Percentiles rank a stretch among this genome's conserved stretches.
These are phyloP conservation scores for Hystrix cristata DNA, from an alignment of 2,113 vertebrate genomes.

Conservation along the genomic window DNA sequence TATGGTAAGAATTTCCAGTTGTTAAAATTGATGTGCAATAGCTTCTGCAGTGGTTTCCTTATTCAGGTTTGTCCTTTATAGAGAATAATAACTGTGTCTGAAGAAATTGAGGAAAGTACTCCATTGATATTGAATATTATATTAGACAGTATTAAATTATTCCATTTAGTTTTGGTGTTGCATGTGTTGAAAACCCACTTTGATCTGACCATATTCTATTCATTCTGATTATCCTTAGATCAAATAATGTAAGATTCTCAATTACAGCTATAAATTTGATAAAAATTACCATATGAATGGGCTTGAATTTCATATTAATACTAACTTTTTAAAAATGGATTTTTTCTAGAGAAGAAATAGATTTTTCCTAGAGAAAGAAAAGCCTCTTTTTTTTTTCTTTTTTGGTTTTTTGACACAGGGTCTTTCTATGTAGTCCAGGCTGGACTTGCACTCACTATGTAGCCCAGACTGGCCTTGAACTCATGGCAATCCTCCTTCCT, in stretches of 20 bases:
- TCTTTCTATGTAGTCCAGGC: too few species aligned
- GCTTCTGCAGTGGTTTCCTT: conserved; percentile 35
- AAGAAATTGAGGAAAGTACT: conserved; percentile 46
- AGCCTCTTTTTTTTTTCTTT: neutral
- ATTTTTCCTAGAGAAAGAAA: conserved; percentile 36
- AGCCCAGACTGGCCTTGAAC: too few species aligned
- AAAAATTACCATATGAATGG: conserved; percentile 68
- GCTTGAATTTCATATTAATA: conserved; percentile 65
- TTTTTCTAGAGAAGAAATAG: conserved; percentile 49
- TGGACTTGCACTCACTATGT: too few species aligned
- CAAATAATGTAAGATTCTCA: conserved; percentile 59
- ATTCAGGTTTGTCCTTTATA: conserved; percentile 60
- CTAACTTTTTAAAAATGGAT: conserved; percentile 60
- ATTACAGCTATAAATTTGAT: conserved; percentile 64
- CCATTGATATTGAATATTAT: conserved; percentile 67
- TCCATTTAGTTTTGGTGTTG: conserved; percentile 55
- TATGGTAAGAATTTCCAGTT: conserved; percentile 43
- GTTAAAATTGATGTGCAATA: conserved; percentile 20
- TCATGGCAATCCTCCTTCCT: too few species aligned
- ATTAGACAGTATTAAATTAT: conserved; percentile 69
- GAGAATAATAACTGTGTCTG: conserved; percentile 60
- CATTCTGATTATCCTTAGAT: conserved; percentile 75
- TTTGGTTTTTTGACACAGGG: too few species aligned
- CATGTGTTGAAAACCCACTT: conserved; percentile 68
- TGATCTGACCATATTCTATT: conserved; percentile 67